A percentile compares a stretch with the other conserved stretches of the same genome.
These are phyloP conservation scores for Ageneiosus marmoratus DNA, from an alignment of 2,113 vertebrate species.

Conservation along the genomic window DNA sequence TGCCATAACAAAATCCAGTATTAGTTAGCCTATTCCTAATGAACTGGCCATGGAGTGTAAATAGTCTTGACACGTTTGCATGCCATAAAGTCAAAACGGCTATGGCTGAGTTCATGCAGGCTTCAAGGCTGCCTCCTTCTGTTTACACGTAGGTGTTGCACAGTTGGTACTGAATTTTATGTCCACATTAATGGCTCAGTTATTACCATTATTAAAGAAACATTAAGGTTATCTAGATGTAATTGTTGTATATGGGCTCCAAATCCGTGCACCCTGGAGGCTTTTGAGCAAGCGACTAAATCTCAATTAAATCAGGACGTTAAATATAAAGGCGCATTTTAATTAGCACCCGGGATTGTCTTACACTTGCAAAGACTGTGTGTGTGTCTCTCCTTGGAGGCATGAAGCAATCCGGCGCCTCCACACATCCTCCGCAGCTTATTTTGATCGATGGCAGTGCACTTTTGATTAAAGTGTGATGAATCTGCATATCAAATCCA, in stretches of 20 bases:
- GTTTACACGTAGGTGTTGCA: not conserved
- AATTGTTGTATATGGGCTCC: constrained; percentile 18
- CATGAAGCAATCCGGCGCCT: not conserved
- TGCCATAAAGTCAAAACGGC: not conserved
- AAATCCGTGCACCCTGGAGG: not conserved
- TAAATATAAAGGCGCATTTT: constrained; percentile 18
- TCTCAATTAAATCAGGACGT: constrained; percentile 32
- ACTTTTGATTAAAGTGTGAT: constrained; percentile 34
- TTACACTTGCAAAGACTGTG: not conserved
- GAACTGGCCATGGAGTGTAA: not conserved
- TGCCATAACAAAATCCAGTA: too few species aligned
- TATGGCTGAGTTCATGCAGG: not conserved
- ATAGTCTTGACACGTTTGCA: not conserved
- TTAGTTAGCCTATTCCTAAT: not conserved
- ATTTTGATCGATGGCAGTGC: constrained; percentile 38
- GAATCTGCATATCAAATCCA: constrained; percentile 22
- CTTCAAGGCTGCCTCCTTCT: constrained; percentile 35
- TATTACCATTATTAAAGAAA: constrained; percentile 30
- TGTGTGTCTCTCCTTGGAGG: not conserved
- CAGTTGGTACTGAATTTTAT: constrained; percentile 13
- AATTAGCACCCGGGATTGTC: constrained; percentile 10
- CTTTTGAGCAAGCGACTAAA: not conserved
- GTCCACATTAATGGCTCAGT: not conserved
- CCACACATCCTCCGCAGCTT: constrained; percentile 2
- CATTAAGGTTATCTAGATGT: constrained; percentile 23